Percentiles rank a stretch among this genome's conserved stretches.
Conservation (phyloP, 2,888 invertebrate species). For the Rutpela maculata region DNA sequence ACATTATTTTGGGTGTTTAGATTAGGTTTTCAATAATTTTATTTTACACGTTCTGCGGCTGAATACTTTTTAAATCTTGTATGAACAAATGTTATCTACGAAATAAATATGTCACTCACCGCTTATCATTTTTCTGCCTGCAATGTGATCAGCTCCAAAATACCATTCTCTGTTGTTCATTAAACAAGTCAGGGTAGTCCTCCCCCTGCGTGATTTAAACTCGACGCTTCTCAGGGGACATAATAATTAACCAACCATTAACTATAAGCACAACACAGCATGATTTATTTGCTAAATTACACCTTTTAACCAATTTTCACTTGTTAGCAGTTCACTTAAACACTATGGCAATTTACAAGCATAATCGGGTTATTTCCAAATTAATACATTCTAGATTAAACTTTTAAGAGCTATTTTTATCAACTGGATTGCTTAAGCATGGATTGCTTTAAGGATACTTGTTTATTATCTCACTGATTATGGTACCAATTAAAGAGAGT, state of each 20-base stretch:
- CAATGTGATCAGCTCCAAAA: constrained; percentile 9
- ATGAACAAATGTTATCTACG: no score
- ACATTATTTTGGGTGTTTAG: no score
- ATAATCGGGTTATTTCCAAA: constrained; percentile 20
- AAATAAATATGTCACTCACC: constrained; percentile 20
- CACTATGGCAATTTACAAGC: constrained; percentile 27
- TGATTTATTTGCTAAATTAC: constrained; percentile 59
- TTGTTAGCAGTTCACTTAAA: constrained; percentile 24
- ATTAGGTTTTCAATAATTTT: no score
- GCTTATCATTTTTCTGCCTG: background rate
- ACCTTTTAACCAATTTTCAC: constrained; percentile 32
- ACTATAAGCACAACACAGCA: constrained; percentile 57
- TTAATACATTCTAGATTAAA: constrained; percentile 6
- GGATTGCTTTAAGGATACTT: background rate
- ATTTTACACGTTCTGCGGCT: no score
- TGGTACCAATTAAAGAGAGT: background rate
- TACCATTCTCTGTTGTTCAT: constrained; percentile 21
- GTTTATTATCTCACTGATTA: background rate
- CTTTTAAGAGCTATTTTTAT: background rate
- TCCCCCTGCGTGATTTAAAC: constrained; percentile 24
- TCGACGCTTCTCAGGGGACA: constrained; percentile 49
- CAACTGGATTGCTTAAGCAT: background rate
- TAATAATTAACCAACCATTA: constrained; percentile 63
- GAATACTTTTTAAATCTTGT: no score
- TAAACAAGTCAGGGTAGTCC: constrained; percentile 30